phyloP scores from a whole-genome alignment of 2,113 vertebrate genomes.

The Gasterosteus nipponicus region DNA sequence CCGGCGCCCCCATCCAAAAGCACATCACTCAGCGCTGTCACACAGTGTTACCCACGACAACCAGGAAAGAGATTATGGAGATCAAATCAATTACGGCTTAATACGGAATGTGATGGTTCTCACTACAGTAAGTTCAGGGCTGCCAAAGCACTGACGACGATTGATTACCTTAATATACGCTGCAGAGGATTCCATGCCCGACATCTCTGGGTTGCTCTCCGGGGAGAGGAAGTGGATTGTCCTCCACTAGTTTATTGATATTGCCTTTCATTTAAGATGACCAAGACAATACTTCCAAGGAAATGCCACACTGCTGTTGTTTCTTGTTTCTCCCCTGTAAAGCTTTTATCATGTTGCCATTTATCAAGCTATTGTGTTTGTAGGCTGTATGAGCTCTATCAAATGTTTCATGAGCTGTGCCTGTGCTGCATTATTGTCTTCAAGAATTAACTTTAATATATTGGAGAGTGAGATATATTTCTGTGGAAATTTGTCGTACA shows the following conservation, averaged over 20 bases:
- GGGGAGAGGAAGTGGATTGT: constrained; percentile 65
- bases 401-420: constrained; percentile 31
- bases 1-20: constrained; percentile 46
- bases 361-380: constrained; percentile 18
- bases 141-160: constrained; percentile 78
- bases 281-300: constrained; percentile 48
- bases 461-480: constrained; percentile 5
- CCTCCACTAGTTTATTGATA: constrained; percentile 69
- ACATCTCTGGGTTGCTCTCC: constrained; percentile 50
- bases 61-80: constrained; percentile 82
- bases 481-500: neutral
- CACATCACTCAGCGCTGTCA: constrained; percentile 83
- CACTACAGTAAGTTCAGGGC: constrained; percentile 76
- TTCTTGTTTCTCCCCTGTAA: constrained; percentile 34
- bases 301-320: constrained; percentile 43
- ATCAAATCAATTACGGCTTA: constrained; percentile 85
- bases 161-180: constrained; percentile 81
- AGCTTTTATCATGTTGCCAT: constrained; percentile 25
- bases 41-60: constrained; percentile 80
- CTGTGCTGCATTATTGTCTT: constrained; percentile 19
- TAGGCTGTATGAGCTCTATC: constrained; percentile 9
- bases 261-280: constrained; percentile 68
- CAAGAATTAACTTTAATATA: constrained; percentile 31
- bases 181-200: constrained; percentile 49
- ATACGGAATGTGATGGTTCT: constrained; percentile 78